Conservation (phyloP, 2,888 invertebrate genomes). For the Drosophila neotestacea region DNA sequence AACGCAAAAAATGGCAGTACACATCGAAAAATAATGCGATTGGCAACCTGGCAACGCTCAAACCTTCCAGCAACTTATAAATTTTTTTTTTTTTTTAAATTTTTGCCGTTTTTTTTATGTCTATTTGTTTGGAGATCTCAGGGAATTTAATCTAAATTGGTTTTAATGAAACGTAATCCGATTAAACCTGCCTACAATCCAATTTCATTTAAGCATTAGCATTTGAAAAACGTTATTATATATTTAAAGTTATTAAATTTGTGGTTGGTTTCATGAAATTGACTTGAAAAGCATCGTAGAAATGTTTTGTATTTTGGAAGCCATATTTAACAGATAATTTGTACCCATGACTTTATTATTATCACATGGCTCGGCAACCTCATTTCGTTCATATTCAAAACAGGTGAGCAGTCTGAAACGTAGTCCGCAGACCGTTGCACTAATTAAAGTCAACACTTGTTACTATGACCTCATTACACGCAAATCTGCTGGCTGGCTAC, state of each 20-base stretch:
- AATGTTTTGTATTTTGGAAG: conserved; percentile 12
- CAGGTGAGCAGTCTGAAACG: conserved; percentile 12
- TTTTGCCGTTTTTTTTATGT: conserved; percentile 1
- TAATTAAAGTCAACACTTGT: conserved; percentile 80
- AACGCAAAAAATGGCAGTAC: background rate
- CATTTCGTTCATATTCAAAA: conserved; percentile 46
- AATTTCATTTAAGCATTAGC: background rate
- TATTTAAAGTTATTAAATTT: conserved; percentile 10
- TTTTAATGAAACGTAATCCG: conserved; percentile 31
- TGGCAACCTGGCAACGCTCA: conserved; percentile 58
- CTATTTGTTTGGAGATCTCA: conserved; percentile 26
- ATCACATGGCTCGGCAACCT: conserved; percentile 55
- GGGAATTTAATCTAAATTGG: conserved; percentile 29
- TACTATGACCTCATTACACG: conserved; percentile 77
- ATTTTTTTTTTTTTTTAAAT: conserved; percentile 7
- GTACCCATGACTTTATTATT: conserved; percentile 33
- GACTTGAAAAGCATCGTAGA: conserved; percentile 2
- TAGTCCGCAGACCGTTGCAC: conserved; percentile 42
- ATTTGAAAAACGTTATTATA: background rate
- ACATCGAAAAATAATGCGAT: conserved; percentile 34
- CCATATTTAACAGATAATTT: conserved; percentile 68
- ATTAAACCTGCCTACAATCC: conserved; percentile 7
- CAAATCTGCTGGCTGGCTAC: conserved; percentile 64
- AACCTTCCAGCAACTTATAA: conserved; percentile 15
- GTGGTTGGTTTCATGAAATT: conserved; percentile 1